phyloP scores from a whole-genome alignment of 2,113 vertebrate genomes.

The Dolichallabes microphthalmus region DNA sequence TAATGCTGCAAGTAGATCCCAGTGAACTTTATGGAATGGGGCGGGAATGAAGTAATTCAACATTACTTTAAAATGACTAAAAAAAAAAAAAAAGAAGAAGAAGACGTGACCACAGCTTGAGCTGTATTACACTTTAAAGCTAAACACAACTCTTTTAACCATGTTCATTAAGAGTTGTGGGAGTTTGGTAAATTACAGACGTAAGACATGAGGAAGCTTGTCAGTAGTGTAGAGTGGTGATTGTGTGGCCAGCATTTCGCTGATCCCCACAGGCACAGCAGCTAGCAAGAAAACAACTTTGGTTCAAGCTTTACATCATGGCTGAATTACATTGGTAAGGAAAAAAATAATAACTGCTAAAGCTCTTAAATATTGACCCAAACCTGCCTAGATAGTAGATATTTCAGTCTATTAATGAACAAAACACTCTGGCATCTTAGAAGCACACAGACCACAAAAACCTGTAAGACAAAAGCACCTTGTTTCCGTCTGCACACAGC shows the following conservation, averaged over 20 bases:
- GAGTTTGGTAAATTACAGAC: slow-evolving; percentile 53
- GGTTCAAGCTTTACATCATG: slow-evolving; percentile 98
- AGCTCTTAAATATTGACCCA: slow-evolving; percentile 76
- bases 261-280: slow-evolving; percentile 94
- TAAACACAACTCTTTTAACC: slow-evolving; percentile 13
- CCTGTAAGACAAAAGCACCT: slow-evolving; percentile 30
- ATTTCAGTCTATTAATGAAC: slow-evolving; percentile 52
- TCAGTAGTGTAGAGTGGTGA: slow-evolving; percentile 86
- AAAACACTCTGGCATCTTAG: slow-evolving; percentile 51
- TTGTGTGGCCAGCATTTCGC: slow-evolving; percentile 80
- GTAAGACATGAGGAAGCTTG: slow-evolving; percentile 74
- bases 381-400: slow-evolving; percentile 66
- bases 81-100: slow-evolving; percentile 3
- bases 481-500: slow-evolving; percentile 31
- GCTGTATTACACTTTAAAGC: slow-evolving; percentile 34
- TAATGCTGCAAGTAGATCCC: slow-evolving; percentile 6
- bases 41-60: slow-evolving; percentile 25
- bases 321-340: slow-evolving; percentile 78
- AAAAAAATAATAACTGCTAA: slow-evolving; percentile 61
- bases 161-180: not conserved
- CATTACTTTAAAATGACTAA: slow-evolving; percentile 2
- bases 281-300: slow-evolving; percentile 98
- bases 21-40: slow-evolving; percentile 21
- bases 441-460: slow-evolving; percentile 52
- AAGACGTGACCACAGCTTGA: slow-evolving; percentile 9